Evolutionary conservation across 2,797 vertebrate genomes (phyloP).

Genomic region (Anabacerthia variegaticeps): DNA sequence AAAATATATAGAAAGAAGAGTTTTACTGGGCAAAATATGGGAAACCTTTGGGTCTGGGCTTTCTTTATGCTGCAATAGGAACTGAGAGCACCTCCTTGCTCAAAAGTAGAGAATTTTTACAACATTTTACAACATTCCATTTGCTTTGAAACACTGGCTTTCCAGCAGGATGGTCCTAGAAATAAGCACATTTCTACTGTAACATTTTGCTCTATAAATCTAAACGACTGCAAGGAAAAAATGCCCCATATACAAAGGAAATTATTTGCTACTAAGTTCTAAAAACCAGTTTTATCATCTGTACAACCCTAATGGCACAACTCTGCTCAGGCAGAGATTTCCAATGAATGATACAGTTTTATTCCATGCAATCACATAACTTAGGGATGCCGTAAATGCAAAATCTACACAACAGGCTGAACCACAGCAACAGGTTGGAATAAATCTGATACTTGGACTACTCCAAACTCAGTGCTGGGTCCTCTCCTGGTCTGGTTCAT

Average conservation of each 20-base stretch:
- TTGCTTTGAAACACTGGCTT: neutral
- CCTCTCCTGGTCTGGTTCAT: neutral
- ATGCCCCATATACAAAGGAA: neutral
- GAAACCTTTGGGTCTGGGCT: neutral
- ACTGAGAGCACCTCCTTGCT: neutral
- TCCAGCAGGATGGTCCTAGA: neutral
- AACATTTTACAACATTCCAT: neutral
- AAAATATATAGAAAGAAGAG: neutral
- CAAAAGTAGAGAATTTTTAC: neutral
- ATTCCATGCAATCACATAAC: neutral
- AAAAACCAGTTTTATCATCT: neutral
- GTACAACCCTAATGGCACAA: fast-evolving
- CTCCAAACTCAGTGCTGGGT: neutral
- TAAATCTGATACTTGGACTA: neutral
- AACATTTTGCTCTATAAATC: neutral
- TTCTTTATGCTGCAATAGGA: neutral
- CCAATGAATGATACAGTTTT: neutral
- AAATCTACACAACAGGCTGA: neutral
- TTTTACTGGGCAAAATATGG: neutral
- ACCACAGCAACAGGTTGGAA: neutral
- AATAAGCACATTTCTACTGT: neutral
- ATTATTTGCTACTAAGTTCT: neutral
- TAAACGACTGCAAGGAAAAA: neutral
- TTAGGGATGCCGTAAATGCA: neutral
- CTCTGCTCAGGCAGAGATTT: neutral